phyloP scores from a whole-genome alignment of 2,797 vertebrate species.

The Pseudopleuronectes americanus region DNA sequence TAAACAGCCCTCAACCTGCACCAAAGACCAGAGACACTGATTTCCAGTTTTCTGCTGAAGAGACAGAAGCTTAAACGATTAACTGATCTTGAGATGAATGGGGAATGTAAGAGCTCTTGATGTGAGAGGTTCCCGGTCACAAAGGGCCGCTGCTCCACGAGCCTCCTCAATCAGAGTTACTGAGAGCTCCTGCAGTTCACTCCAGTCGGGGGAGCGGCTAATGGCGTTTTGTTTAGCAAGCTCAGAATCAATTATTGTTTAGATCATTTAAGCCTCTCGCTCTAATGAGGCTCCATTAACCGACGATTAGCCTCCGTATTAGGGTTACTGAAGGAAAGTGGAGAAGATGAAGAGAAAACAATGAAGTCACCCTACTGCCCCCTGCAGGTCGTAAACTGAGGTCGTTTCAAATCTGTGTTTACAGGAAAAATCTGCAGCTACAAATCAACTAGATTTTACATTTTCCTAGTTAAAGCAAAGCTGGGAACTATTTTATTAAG shows the following conservation, averaged over 20 bases:
- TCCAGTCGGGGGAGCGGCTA: slow-evolving; percentile 6
- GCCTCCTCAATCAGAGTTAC: background rate
- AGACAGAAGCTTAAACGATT: no score
- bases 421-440: no score
- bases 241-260: slow-evolving; percentile 39
- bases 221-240: slow-evolving; percentile 34
- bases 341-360: background rate
- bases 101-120: background rate
- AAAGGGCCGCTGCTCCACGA: background rate
- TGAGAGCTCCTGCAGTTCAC: slow-evolving; percentile 29
- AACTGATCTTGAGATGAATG: no score
- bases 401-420: no score
- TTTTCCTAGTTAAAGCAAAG: no score
- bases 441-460: no score
- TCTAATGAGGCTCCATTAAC: slow-evolving; percentile 44
- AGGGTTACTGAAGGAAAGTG: background rate
- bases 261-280: slow-evolving; percentile 26
- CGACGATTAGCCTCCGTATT: slow-evolving; percentile 24
- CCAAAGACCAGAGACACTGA: no score
- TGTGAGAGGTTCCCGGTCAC: background rate
- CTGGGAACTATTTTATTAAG: no score
- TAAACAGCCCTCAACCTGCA: no score
- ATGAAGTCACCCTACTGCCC: background rate
- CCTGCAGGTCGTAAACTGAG: no score
- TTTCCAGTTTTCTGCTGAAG: no score